Base-by-base conservation (phyloP, 2,113 vertebrate species). In the Elgaria multicarinata region DNA sequence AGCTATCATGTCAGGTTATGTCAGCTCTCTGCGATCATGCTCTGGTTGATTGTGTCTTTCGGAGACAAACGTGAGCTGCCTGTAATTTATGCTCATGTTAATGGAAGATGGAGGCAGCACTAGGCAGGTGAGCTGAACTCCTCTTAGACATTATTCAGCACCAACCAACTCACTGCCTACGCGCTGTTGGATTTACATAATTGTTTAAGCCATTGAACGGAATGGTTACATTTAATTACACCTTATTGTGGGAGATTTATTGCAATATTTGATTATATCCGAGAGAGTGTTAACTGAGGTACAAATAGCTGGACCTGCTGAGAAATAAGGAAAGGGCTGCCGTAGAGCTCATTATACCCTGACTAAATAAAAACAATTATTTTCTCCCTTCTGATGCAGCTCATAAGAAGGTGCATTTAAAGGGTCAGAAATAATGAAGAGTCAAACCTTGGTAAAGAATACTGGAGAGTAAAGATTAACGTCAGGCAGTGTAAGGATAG, bases 1-100 rank as follows among this genome's bases (percentile, higher is more conserved):
- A 92, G 89, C 92, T 92, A 95, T 96, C 90, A 44, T 72, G 87
- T 90, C 94, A 50, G 88, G 72, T 95, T 92, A 75, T 90, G 89
- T 95, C 89, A 93, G 78, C 31, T 90, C 36, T 83, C 87, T 78
- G 91, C 53, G 33, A 89, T 90, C 87, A n/a, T 62, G 18, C 46
- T 75, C 33, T 74, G 88, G 92, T 94, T 93, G 92, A 89, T 86
- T 92, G 91, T 44, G 53, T 90, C 58, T 91, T 87, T 87, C 88
- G 50, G 69, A 84, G 87, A 92, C 67, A 8, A 92, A 86, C 53
- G 1, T 53, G 86, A 93, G 78, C 62, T 88, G 85, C 83, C 69
- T 76, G 46, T 42, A 92, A 89, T 94, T 83, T 82, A 85, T 93
- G 89, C 75, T 82, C 85, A 88, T 93, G 87, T 66, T 83, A 83